Evolutionary conservation across 1,140 invertebrate genomes (phyloP), one percentile per base, ranked within the genome.

Genomic region (Nymphalis io): DNA sequence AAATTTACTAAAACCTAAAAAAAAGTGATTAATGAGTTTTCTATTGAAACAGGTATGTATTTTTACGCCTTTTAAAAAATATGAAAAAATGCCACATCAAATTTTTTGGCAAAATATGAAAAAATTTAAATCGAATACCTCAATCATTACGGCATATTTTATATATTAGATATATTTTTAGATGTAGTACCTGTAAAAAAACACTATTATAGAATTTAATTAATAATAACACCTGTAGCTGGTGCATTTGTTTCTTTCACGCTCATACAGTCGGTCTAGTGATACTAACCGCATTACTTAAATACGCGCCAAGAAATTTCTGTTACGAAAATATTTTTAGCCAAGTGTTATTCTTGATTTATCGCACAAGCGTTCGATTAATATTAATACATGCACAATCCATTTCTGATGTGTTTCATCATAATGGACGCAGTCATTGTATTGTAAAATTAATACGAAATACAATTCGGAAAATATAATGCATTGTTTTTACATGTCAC

Each of bases 271-370:
- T 39, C 69, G 74, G 66, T 55, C 67, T 65, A 61, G 61, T 71
- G 60, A 70, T 65, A 59, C 67, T 57, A 74, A 70, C 73, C 63
- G 70, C 70, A 73, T 73, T 73, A 69, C 67, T 73, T 67, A 73
- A 73, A 73, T 73, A 75, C 70, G 74, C 74, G 74, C 74, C 74
- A 75, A 73, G 58, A 71, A 75, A 72, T 72, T 61, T 73, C 74
- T 75, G 74, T 69, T 69, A 75, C 70, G 69, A 75, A 75, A 71
- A 75, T 70, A 75, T 75, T 73, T 72, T 72, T 72, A 72, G 70
- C 70, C 70, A 72, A 72, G 64, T 72, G 64, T 72, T 70, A 63
- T 72, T 72, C 70, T 72, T 72, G 70, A 72, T 72, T 72, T 72
- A 72, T 72, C 59, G 70, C 42, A 67, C 64, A 66, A 60, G 51